phyloP scores from a whole-genome alignment of 2,888 invertebrate genomes.

The Sarcophaga caerulescens region DNA sequence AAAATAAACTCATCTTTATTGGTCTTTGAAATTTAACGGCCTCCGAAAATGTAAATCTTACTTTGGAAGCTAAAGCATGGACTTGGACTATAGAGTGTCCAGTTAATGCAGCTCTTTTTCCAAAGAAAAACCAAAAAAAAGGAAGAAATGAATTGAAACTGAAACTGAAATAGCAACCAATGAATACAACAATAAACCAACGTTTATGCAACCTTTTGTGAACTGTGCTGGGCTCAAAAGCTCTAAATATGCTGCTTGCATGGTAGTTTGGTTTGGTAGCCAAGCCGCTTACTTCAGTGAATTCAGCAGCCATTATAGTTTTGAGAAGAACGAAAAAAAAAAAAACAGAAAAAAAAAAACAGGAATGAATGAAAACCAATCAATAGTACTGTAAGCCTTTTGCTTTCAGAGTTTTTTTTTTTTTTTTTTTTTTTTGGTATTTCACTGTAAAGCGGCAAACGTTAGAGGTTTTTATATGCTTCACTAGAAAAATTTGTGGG shows the following conservation, averaged over 20 bases:
- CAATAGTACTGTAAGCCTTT: neutral
- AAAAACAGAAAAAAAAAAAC: too few species aligned
- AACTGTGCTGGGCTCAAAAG: neutral
- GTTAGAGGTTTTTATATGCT: slow-evolving; percentile 37
- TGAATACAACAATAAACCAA: slow-evolving; percentile 30
- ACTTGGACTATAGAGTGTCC: too few species aligned
- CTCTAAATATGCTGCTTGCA: neutral
- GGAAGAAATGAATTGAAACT: neutral
- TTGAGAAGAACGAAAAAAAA: too few species aligned
- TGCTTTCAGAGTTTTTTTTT: neutral
- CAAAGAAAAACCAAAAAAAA: neutral
- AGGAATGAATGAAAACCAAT: too few species aligned
- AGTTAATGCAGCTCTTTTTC: neutral
- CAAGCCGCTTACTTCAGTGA: neutral
- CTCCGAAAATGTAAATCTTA: too few species aligned
- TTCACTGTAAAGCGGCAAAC: neutral
- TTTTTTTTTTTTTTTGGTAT: neutral
- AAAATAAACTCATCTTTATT: too few species aligned
- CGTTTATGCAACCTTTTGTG: slow-evolving; percentile 3
- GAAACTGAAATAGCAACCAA: neutral
- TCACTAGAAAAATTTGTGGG: slow-evolving; percentile 37
- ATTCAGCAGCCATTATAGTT: too few species aligned
- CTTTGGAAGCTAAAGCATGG: too few species aligned
- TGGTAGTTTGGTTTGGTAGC: too few species aligned
- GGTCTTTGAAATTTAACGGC: too few species aligned